Conservation (phyloP, 2,797 vertebrate genomes). For the Choloepus didactylus region DNA sequence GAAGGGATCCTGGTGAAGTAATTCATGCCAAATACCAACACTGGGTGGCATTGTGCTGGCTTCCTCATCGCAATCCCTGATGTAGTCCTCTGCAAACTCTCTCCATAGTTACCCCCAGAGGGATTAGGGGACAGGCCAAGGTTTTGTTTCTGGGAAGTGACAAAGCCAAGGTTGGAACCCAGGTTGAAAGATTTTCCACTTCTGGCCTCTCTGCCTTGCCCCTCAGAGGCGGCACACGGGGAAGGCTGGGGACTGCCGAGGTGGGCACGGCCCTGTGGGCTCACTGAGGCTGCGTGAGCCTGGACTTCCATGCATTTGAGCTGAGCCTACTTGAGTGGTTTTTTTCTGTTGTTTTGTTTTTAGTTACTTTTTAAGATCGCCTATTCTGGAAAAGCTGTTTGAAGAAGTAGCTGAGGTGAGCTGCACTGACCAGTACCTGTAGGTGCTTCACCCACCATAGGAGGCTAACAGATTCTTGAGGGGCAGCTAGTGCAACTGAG, state of each 20-base stretch:
- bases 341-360: not conserved
- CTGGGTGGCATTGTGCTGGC: fast-evolving
- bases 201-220: not conserved
- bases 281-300: fast-evolving
- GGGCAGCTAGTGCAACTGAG: not conserved
- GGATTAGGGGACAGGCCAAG: not conserved
- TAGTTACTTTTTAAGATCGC: not conserved
- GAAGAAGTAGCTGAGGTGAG: not conserved
- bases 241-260: not conserved
- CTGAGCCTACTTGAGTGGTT: not conserved
- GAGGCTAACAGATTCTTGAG: fast-evolving
- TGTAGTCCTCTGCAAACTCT: not conserved
- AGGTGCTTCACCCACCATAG: not conserved
- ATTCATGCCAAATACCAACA: fast-evolving
- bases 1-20: not conserved
- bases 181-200: too few relatives aligned
- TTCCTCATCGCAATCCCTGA: not conserved
- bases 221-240: not conserved
- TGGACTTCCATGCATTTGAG: not conserved
- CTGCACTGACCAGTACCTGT: not conserved
- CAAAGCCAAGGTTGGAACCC: not conserved
- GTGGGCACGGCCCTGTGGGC: too few relatives aligned
- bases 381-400: not conserved
- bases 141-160: not conserved
- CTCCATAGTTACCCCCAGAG: not conserved